Evolutionary conservation across 2,113 vertebrate genomes (phyloP), one percentile per base, ranked within the genome.

Genomic region (Athene cunicularia): DNA sequence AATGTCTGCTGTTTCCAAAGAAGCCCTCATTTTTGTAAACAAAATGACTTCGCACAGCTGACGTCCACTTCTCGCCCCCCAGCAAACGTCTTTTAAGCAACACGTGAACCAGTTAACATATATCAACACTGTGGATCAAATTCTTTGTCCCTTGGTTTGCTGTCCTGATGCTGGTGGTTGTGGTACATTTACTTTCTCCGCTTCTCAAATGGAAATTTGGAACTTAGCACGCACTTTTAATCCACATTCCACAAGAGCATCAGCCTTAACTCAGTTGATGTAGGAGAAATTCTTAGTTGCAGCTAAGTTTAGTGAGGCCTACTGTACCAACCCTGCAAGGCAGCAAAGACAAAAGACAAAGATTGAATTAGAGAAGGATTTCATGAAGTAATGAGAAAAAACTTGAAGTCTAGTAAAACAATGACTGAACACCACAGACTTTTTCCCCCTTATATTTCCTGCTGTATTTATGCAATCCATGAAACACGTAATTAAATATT

Each of bases 311-410:
- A 99, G 98, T 98, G 99, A 99, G 98, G 98, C 98, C 99, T 99
- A 99, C 98, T 98, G 98, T 99, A 98, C 97, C 98, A 99, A 99
- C 99, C 99, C 99, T 99, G 99, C 98, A 99, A 99, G 98, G 99
- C 98, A 99, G 98, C 98, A 99, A 99, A 99, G 98, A 99, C 98
- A 99, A 99, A 98, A 99, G 98, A 99, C 98, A 98, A 98, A 99
- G 98, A 98, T 98, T 98, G 98, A 98, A 98, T 98, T 98, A 98
- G 98, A 98, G 98, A 94, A 96, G 97, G 96, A 97, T 97, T 98
- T 98, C 97, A 98, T 58, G 96, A 97, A 80, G 97, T 35, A 94
- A 97, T 92, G 97, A 98, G 98, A 98, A 98, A 97, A 98, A 97
- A 93, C 84, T 88, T 98, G 98, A 98, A 98, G 97, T 97, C 88